Evolutionary conservation across 2,113 vertebrate species (phyloP), one percentile per base, ranked within the genome.

Genomic region (Malaclemys terrapin): DNA sequence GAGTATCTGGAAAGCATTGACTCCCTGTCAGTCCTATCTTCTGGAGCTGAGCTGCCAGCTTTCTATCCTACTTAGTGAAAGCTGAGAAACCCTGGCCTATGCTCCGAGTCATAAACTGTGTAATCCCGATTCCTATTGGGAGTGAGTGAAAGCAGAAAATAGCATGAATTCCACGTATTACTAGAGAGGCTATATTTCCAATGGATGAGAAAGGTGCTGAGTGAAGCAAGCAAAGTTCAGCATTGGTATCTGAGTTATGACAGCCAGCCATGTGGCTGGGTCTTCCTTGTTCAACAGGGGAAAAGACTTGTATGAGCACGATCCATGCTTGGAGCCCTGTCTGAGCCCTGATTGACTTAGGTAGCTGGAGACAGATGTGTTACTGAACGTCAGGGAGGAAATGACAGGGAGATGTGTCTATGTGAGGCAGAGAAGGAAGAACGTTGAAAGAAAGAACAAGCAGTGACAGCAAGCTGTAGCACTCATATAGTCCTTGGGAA

Each of bases 261-360:
- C 2, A 53, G 2, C 6, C 5, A n/a, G 9, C 49, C 29, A 13
- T 16, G 31, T 91, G 17, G 49, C 12, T 75, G 45, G 5, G 29
- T 76, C 25, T 69, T 0, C 7, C 2, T 53, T 53, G 35, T 35
- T 92, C 78, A 53, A 4, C 79, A 49, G 7, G 52, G 5, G 9
- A 56, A 9, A 20, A 22, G 56, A 25, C 1, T 80, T 54, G 69
- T 29, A 4, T 5, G n/a, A 69, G 29, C 38, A 0, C 6, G 22
- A 76, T 3, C 2, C 14, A 29, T 8, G 5, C 38, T 27, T 0
- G 27, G 72, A 87, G 3, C 35, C 3, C 31, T 11, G 10, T 2
- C 24, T 24, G 19, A 9, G 9, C 24, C 24, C 56, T 0, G 0
- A 31, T 57, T 91, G 52, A 5, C 6, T 2, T 5, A 0, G 4